Evolutionary conservation across 2,797 vertebrate genomes (phyloP), one percentile per base, ranked within the genome.

Genomic region (Brachymystax lenok): DNA sequence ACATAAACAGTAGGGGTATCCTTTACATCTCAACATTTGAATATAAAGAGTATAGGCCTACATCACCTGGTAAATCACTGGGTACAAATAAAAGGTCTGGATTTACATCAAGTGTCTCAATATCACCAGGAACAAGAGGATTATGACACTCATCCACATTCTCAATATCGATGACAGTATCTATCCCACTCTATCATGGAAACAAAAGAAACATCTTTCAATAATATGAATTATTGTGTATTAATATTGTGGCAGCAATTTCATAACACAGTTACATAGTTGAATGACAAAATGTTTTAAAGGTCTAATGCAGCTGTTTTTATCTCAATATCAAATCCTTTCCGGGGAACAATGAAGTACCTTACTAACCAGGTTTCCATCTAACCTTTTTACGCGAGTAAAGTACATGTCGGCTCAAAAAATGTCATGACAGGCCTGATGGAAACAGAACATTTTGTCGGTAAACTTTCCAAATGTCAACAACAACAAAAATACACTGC

Each of bases 51-150:
- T 67, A 69, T 21, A 19, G 51, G 19, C 21, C 74, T 7, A 63
- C 16, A 52, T 21, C 21, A 81, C 76, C 69, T 74, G 33, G 50
- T 56, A 24, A 66, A 52, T 77, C 30, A 54, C 63, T 74, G 10
- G 69, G 69, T n/a, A 75, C 73, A 81, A 68, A 67, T 21, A 73
- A 67, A 35, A 77, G 51, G 13, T 21, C 69, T 81, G 51, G 50
- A 74, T 69, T 71, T 69, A 63, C 28, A 33, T 64, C 30, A 50
- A 33, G 28, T 7, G 61, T 40, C 73, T 69, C 73, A 7, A 27
- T 35, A 68, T 61, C 46, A 77, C 77, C 68, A 27, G 67, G 61
- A 50, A 71, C 72, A 24, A 40, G 54, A 64, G 70, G 28, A 71
- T 24, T 68, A 51, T 67, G 14, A 71, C 27, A 24, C 28, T 70